These are phyloP conservation scores for Bubalus kerabau DNA, from an alignment of 2,113 vertebrate species.

Conservation along the genomic window DNA sequence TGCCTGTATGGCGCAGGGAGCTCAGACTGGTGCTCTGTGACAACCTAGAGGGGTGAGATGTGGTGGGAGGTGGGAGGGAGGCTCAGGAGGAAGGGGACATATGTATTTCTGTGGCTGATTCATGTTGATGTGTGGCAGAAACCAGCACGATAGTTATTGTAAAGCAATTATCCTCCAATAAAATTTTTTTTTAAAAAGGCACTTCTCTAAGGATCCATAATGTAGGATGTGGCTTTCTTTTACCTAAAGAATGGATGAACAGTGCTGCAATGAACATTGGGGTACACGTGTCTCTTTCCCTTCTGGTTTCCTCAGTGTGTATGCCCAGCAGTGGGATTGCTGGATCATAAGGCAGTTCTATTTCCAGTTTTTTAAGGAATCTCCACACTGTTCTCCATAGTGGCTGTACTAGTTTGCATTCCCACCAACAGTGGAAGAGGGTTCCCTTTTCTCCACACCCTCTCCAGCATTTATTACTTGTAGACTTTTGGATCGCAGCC, in stretches of 20 bases:
- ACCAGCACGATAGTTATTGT: not conserved
- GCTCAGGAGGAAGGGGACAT: not conserved
- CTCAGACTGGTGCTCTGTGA: not conserved
- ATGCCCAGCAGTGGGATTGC: no score
- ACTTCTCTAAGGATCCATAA: fast-evolving
- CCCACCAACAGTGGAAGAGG: no score
- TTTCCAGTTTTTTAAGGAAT: no score
- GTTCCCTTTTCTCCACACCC: no score
- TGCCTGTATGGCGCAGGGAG: not conserved
- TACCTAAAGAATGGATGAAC: not conserved
- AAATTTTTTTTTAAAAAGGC: fast-evolving
- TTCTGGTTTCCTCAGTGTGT: no score
- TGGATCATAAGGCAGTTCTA: no score
- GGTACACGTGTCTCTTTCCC: no score
- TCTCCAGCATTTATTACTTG: no score
- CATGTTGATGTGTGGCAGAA: not conserved
- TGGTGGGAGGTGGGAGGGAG: not conserved
- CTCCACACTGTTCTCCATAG: no score
- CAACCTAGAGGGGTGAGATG: fast-evolving
- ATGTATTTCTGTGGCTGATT: not conserved
- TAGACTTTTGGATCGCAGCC: no score
- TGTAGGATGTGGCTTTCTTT: not conserved
- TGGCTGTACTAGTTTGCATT: no score
- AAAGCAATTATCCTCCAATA: not conserved
- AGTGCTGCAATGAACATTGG: no score